Evolutionary conservation across 2,113 vertebrate genomes (phyloP).

Genomic region (Procavia capensis): DNA sequence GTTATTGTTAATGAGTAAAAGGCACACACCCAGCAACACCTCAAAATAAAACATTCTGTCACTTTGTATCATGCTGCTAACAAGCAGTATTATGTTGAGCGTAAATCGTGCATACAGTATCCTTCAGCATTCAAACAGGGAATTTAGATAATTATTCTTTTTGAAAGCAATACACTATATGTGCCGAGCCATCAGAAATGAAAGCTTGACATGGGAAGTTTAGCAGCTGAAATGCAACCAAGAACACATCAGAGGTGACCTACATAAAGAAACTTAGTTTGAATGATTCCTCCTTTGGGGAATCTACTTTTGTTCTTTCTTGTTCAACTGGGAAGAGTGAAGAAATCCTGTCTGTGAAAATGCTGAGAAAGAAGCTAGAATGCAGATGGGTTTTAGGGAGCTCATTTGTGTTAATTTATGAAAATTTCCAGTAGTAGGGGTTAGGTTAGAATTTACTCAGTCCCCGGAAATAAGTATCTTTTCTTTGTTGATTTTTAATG

Average conservation of each 20-base stretch:
- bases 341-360: slow-evolving; percentile 69
- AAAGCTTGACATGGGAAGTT: slow-evolving; percentile 74
- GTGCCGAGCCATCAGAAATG: slow-evolving; percentile 56
- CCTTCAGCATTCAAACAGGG: slow-evolving; percentile 7
- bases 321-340: slow-evolving; percentile 59
- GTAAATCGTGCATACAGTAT: neutral
- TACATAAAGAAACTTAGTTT: slow-evolving; percentile 76
- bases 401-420: slow-evolving; percentile 34
- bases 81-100: neutral
- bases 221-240: slow-evolving; percentile 68
- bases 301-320: slow-evolving; percentile 76
- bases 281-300: slow-evolving; percentile 77
- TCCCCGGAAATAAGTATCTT: neutral
- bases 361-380: slow-evolving; percentile 52
- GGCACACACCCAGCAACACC: neutral
- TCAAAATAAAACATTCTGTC: neutral
- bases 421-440: neutral
- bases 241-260: slow-evolving; percentile 81
- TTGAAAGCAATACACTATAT: slow-evolving; percentile 55
- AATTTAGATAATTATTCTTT: slow-evolving; percentile 60
- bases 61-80: neutral
- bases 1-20: slow-evolving; percentile 18
- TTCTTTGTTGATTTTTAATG: neutral
- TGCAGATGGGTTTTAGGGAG: slow-evolving; percentile 32
- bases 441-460: slow-evolving; percentile 15